These are phyloP conservation scores for Leguminivora glycinivorella DNA, from an alignment of 1,140 invertebrate species.

Conservation along the genomic window DNA sequence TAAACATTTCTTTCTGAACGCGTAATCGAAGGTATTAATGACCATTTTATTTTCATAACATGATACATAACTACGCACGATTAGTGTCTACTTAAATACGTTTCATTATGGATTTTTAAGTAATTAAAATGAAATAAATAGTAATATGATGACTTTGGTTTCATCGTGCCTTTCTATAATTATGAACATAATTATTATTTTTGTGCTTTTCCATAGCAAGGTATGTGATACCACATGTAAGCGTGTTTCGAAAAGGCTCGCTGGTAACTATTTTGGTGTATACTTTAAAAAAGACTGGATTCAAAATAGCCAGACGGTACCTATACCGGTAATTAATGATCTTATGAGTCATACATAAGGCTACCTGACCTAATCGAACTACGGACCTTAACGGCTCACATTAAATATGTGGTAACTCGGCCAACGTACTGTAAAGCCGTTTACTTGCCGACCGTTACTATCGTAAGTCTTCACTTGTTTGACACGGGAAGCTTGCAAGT, in stretches of 20 bases:
- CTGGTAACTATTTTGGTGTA: not conserved
- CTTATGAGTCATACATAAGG: not conserved
- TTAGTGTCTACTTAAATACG: not conserved
- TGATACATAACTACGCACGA: not conserved
- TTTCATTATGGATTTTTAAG: too few species aligned
- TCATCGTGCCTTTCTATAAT: not conserved
- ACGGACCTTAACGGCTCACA: constrained; percentile 10
- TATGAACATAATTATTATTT: not conserved
- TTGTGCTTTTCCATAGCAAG: too few species aligned
- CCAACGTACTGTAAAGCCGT: constrained; percentile 11
- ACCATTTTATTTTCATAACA: not conserved
- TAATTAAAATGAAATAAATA: not conserved
- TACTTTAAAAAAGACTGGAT: not conserved
- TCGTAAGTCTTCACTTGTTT: constrained; percentile 7
- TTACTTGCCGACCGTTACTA: constrained; percentile 12
- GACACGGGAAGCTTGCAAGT: constrained; percentile 13
- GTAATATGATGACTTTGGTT: not conserved
- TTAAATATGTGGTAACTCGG: constrained; percentile 16
- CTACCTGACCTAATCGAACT: not conserved
- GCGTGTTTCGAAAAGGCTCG: not conserved
- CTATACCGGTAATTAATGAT: too few species aligned
- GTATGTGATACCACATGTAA: too few species aligned
- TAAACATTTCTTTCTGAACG: not conserved
- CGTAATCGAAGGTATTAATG: not conserved
- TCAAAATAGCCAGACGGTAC: not conserved